Base-by-base conservation (phyloP, 1,140 invertebrate species). In the Dryas iulia region DNA sequence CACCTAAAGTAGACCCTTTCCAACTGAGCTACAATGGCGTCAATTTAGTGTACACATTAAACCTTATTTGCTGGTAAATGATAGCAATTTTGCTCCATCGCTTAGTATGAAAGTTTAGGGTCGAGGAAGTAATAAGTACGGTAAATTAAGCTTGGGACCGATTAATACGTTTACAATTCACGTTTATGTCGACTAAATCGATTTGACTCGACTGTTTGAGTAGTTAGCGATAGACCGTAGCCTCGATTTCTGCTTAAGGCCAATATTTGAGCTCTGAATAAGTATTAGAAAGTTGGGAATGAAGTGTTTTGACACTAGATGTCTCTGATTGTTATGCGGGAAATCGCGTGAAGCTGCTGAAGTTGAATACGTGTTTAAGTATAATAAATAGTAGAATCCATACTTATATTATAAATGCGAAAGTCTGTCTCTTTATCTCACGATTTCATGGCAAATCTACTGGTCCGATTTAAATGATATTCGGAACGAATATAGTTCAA, bases 91-190 rank as follows among this genome's bases (percentile, higher is more conserved):
- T 21, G 35, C 35, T 47, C 12, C n/a, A 58, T 18, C 26, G 25
- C 26, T 58, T 58, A 28, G n/a, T 25, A 58, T 58, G 56, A 58
- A 58, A 58, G 30, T 58, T 58, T 30, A 58, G 56, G 56, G 56
- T 58, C 26, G 18, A 18, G 56, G 56, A 58, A 58, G 56, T 30
- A 30, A 58, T 28, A 21, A 58, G 56, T 4, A 30, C 25, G 25
- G 56, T 58, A 58, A 58, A 28, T 58, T 58, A 30, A 18, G 56
- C 30, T 30, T 14, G 56, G 30, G 56, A 11, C 18, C 56, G n/a
- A 58, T 30, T 18, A 30, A 58, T 58, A 18, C 11, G 56, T 58
- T 58, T 58, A 14, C 30, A 30, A 30, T 30, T 30, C 18, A 30
- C 25, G 56, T 58, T 58, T 58, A 58, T 30, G 56, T 47, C 39